phyloP scores from a whole-genome alignment of 2,113 vertebrate species.

The Sitta europaea region DNA sequence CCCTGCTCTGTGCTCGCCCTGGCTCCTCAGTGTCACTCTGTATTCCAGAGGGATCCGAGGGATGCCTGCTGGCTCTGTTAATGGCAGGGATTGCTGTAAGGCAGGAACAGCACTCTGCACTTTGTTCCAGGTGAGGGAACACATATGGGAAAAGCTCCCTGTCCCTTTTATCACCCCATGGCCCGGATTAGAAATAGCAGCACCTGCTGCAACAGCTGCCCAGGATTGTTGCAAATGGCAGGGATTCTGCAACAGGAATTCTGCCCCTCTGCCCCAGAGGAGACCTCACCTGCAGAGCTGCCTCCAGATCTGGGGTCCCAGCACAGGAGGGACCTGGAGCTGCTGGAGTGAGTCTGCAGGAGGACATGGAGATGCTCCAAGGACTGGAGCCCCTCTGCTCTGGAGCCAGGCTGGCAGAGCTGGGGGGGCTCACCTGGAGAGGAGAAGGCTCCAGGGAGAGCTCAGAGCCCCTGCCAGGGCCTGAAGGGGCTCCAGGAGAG shows the following conservation, averaged over 20 bases:
- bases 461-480: too few species aligned
- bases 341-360: neutral
- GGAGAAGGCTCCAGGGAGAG: too few species aligned
- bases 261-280: neutral
- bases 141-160: neutral
- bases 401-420: neutral
- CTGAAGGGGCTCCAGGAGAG: too few species aligned
- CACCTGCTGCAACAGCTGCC: neutral
- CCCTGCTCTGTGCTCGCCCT: neutral
- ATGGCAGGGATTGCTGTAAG: neutral
- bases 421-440: too few species aligned
- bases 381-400: neutral
- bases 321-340: neutral
- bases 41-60: neutral
- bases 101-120: neutral
- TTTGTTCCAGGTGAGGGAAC: neutral
- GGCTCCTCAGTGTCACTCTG: rapidly evolving
- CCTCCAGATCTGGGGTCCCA: neutral
- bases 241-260: neutral
- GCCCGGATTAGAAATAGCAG: neutral
- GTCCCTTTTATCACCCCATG: neutral
- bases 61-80: neutral
- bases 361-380: rapidly evolving
- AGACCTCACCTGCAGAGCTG: neutral
- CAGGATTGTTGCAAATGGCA: neutral